Evolutionary conservation across 2,888 invertebrate species (phyloP).

Genomic region (Euplagia quadripunctaria): DNA sequence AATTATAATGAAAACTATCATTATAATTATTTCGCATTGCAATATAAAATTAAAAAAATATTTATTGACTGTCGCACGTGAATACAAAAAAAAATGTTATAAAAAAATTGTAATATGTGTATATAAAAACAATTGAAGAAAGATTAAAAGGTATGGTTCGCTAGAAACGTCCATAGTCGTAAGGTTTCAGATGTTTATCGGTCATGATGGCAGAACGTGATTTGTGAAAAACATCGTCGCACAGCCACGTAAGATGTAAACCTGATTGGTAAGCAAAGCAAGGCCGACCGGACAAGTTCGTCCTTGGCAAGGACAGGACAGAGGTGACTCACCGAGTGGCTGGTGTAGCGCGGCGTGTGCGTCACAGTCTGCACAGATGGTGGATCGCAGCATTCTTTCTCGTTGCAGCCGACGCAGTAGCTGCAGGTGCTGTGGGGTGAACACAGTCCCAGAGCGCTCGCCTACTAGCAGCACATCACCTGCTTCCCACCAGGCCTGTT

Average conservation of each 20-base stretch:
- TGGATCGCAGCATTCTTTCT: slow-evolving; percentile 87
- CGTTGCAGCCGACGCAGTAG: slow-evolving; percentile 89
- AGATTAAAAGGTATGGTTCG: slow-evolving; percentile 18
- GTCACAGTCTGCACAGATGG: slow-evolving; percentile 84
- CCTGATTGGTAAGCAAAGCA: slow-evolving; percentile 48
- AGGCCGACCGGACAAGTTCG: slow-evolving; percentile 57
- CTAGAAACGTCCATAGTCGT: slow-evolving; percentile 46
- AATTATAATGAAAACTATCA: slow-evolving; percentile 36
- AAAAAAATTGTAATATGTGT: not conserved
- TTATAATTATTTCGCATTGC: slow-evolving; percentile 36
- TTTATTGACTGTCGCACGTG: slow-evolving; percentile 20
- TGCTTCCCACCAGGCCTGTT: slow-evolving; percentile 87
- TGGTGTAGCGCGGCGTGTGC: slow-evolving; percentile 81
- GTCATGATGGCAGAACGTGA: slow-evolving; percentile 44
- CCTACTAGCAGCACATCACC: slow-evolving; percentile 88
- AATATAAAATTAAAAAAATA: not conserved
- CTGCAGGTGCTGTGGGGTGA: slow-evolving; percentile 90
- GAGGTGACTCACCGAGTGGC: slow-evolving; percentile 81
- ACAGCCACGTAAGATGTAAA: slow-evolving; percentile 48
- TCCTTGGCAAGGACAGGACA: slow-evolving; percentile 70
- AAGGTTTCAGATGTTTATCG: slow-evolving; percentile 61
- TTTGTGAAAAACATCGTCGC: slow-evolving; percentile 35
- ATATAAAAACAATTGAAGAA: slow-evolving; percentile 11
- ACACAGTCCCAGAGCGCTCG: slow-evolving; percentile 87
- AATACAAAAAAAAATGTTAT: not conserved